phyloP scores from a whole-genome alignment of 1,140 invertebrate species.

The Melipona quadrifasciata region DNA sequence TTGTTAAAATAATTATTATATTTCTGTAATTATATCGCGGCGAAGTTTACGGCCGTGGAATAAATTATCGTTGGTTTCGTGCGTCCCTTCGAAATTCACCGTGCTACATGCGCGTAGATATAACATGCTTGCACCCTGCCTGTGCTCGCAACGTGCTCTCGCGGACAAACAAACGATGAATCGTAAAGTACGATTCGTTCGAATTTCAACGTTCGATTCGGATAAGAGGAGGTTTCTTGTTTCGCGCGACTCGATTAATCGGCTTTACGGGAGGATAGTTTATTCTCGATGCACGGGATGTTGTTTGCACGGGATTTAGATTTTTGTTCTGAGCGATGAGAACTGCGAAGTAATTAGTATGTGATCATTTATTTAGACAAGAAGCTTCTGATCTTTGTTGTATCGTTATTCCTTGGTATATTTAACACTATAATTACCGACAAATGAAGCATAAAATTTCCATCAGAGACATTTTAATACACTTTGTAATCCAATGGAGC shows the following conservation, averaged over 20 bases:
- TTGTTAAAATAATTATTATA: too few relatives aligned
- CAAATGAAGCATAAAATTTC: too few relatives aligned
- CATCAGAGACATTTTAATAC: too few relatives aligned
- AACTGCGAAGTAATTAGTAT: background rate
- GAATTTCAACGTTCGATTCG: background rate
- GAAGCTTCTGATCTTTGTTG: too few relatives aligned
- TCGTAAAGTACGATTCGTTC: conserved; percentile 1
- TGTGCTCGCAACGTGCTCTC: background rate
- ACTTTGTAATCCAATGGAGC: too few relatives aligned
- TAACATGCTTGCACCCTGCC: conserved; percentile 5
- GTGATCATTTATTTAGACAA: too few relatives aligned
- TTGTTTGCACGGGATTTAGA: background rate
- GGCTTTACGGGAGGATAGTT: background rate
- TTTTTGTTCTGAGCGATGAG: background rate
- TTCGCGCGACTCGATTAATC: background rate
- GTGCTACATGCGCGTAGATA: conserved; percentile 36
- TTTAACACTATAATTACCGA: too few relatives aligned
- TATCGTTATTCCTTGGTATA: too few relatives aligned
- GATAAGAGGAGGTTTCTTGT: background rate
- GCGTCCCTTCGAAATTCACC: conserved; percentile 60
- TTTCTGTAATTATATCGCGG: too few relatives aligned
- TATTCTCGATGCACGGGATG: background rate
- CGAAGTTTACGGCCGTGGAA: conserved; percentile 60
- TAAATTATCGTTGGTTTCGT: conserved; percentile 64
- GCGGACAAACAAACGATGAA: conserved; percentile 8